Conservation (phyloP, 2,797 vertebrate genomes). For the Valencia hispanica region DNA sequence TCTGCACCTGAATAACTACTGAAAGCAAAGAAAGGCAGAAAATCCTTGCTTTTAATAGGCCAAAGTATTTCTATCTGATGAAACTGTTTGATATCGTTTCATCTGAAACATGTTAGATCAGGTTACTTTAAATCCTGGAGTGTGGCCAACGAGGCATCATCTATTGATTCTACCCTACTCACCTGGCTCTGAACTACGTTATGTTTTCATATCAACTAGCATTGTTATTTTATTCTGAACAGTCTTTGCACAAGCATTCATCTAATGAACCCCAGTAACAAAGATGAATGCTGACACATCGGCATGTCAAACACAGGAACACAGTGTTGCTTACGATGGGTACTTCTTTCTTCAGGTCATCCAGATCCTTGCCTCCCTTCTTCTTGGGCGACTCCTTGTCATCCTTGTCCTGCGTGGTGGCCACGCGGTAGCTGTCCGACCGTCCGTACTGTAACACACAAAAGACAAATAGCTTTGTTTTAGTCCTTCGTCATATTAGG, state of each 20-base stretch:
- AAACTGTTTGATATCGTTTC: background rate
- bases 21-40: background rate
- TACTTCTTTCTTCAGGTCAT: constrained; percentile 95
- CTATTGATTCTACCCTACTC: no score
- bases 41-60: background rate
- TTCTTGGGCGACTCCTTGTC: constrained; percentile 89
- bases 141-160: no score
- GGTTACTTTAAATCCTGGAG: constrained; percentile 7
- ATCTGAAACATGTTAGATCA: constrained; percentile 19
- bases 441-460: constrained; percentile 85
- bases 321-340: constrained; percentile 83
- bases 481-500: background rate
- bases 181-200: background rate
- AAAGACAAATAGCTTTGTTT: background rate
- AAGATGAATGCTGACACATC: background rate
- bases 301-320: background rate
- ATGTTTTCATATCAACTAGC: background rate
- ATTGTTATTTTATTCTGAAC: background rate
- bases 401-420: constrained; percentile 92
- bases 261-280: background rate
- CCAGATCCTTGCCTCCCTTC: constrained; percentile 88
- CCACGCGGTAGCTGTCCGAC: constrained; percentile 94
- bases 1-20: background rate
- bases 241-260: background rate
- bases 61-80: background rate